Evolutionary conservation across 2,797 vertebrate species (phyloP), one percentile per base, ranked within the genome.

Genomic region (Labroides dimidiatus): DNA sequence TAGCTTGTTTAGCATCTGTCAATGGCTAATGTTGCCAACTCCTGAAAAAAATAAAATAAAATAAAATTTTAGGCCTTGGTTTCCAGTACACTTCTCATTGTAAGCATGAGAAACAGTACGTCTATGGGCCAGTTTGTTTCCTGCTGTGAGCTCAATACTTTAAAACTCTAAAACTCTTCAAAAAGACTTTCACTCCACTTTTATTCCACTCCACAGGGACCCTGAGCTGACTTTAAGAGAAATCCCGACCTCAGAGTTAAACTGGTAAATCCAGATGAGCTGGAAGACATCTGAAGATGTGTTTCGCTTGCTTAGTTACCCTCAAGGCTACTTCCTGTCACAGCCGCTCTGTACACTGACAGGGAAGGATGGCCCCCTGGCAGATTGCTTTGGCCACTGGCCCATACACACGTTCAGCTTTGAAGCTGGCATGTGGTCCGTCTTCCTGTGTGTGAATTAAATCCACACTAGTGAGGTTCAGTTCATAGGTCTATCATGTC

Each of bases 241-340:
- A 71, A 52, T 61, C 61, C 44, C 65, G 76, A 84, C 78, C 76
- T 75, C 57, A 45, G 55, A 48, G 66, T 57, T 53, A 54, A 78
- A 54, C 61, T 47, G 57, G 77, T 72, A 80, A 83, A 88, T 88
- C 80, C 80, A 84, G 78, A 82, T 65, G 78, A 78, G 75, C 64
- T 69, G 59, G 57, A 69, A 75, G 69, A 65, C 54, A 74, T 56
- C 76, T 58, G 69, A 74, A 87, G 80, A 76, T 79, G 73, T 62
- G 81, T 78, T 84, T 78, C 24, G 30, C 81, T 81, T 78, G 73
- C 72, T 81, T 80, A 75, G 78, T 82, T 87, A 62, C 66, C 81
- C 77, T 67, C 59, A 68, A 84, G 78, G 77, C 82, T 72, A 52
- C 64, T 78, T 74, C 76, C 80, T 79, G 88, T 87, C 86, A 86